These are phyloP conservation scores for Novumbra hubbsi DNA, from an alignment of 2,797 vertebrate species.

Conservation along the genomic window DNA sequence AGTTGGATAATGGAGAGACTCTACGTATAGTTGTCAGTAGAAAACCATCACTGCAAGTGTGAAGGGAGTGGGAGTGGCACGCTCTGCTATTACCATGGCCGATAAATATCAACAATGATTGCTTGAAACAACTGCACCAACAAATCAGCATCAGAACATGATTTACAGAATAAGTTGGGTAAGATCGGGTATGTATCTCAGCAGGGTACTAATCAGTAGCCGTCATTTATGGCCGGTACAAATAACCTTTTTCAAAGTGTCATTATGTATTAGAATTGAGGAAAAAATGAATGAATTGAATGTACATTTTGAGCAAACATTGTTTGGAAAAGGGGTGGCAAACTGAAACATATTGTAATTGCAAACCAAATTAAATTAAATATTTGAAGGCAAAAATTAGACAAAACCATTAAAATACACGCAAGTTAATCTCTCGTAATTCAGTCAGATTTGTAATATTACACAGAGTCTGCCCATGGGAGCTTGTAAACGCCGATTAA, in stretches of 20 bases:
- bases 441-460: too few species aligned
- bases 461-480: too few species aligned
- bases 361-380: background rate
- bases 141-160: background rate
- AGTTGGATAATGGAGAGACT: background rate
- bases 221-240: slow-evolving; percentile 56
- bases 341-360: background rate
- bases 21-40: too few species aligned
- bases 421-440: too few species aligned
- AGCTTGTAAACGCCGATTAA: too few species aligned
- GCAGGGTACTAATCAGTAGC: slow-evolving; percentile 59
- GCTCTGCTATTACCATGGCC: background rate
- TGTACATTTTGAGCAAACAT: background rate
- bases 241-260: slow-evolving; percentile 30
- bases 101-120: background rate
- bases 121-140: background rate
- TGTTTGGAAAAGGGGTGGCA: background rate
- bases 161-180: background rate
- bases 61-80: background rate
- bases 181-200: slow-evolving; percentile 62
- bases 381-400: background rate
- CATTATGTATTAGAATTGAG: slow-evolving; percentile 56
- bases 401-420: background rate
- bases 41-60: background rate
- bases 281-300: background rate